Evolutionary conservation across 1,140 invertebrate species (phyloP), one percentile per base, ranked within the genome.

Genomic region (Choristoneura fumiferana): DNA sequence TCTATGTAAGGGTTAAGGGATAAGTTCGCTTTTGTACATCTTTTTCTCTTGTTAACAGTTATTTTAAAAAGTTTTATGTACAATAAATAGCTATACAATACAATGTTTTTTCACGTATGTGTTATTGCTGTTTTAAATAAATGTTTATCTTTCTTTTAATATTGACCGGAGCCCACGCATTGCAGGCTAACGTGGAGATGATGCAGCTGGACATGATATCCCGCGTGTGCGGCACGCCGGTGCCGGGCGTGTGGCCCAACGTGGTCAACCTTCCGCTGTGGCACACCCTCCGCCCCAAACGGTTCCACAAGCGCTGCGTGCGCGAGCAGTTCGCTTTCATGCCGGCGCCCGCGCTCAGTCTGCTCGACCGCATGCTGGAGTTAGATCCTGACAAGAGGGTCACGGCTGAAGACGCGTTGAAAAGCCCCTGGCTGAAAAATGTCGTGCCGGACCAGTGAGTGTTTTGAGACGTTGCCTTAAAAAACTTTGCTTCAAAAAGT

Each of bases 181-280:
- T 80, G 8, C 85, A 96, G 94, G 98, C 97, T 0, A 98, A 96
- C 81, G 92, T 95, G 38, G 99, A 99, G 90, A 93, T 98, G 91
- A 93, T 94, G 78, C 98, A 99, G 81, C 82, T 99, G 43, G 98
- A 99, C 81, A 93, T 95, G 71, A 99, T 99, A 75, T 97, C 97
- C 0, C 92, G 95, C 60, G 92, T 98, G 8, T 99, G 99, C 90
- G 99, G 99, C 1, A 98, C 98, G 0, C 98, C 98, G 0, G 95
- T 95, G 57, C 98, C 98, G 0, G 97, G 96, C n/a, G 96, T 97
- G 39, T 99, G 99, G 99, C 98, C 98, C 0, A 95, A 95, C 78
- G 98, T 99, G 13, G 97, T 98, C 60, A 95, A 98, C 81, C 90
- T 99, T 45, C 98, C 98, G 1, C 91, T 96, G 0, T 99, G 97